These are phyloP conservation scores for Pegoplata infirma DNA, from an alignment of 2,888 invertebrate species.

Conservation along the genomic window DNA sequence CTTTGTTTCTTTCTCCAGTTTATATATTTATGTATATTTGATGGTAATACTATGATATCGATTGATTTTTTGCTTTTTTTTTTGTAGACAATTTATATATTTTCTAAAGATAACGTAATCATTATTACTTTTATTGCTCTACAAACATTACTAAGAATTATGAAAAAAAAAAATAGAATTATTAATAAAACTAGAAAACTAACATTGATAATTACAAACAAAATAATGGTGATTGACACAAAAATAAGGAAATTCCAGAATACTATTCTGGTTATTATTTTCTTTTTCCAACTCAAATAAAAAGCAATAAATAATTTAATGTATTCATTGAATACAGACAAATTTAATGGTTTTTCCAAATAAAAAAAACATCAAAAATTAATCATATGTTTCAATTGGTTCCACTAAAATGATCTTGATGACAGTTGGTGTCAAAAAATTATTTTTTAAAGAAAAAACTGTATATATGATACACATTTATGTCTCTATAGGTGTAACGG, in stretches of 20 bases:
- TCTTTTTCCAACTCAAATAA: neutral
- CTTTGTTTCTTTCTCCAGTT: no score
- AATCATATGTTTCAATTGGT: conserved; percentile 23
- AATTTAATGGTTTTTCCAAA: neutral
- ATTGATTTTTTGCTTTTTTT: conserved; percentile 5
- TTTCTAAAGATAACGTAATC: conserved; percentile 31
- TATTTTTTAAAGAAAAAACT: neutral
- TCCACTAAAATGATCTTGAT: conserved; percentile 28
- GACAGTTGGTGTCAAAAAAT: conserved; percentile 41
- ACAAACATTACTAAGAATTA: conserved; percentile 9
- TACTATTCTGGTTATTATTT: neutral
- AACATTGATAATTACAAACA: neutral
- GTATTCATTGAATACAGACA: conserved; percentile 5
- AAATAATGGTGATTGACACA: neutral
- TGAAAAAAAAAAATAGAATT: neutral
- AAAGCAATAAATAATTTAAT: neutral
- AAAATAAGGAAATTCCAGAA: conserved; percentile 3
- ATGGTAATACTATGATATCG: neutral
- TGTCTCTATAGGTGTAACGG: no score
- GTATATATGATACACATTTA: no score
- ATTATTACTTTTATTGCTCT: conserved; percentile 27
- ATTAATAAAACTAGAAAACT: neutral
- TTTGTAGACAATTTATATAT: neutral
- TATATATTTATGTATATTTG: neutral
- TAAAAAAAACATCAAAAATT: neutral